Evolutionary conservation across 2,888 invertebrate genomes (phyloP).

Genomic region (Tyria jacobaeae): DNA sequence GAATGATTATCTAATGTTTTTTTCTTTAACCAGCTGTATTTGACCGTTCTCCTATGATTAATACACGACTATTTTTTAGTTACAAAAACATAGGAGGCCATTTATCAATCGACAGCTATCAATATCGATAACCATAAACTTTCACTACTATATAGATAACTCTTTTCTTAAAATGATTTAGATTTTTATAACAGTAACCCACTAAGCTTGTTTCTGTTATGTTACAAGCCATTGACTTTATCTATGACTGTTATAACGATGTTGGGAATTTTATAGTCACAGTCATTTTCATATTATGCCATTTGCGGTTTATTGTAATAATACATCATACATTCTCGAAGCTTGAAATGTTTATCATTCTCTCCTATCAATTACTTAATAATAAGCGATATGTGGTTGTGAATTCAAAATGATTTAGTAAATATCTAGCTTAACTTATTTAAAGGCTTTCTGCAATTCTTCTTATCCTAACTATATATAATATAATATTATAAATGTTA

Average conservation of each 20-base stretch:
- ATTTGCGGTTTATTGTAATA: conserved; percentile 14
- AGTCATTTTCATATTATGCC: conserved; percentile 10
- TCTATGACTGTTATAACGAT: conserved; percentile 9
- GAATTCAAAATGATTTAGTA: neutral
- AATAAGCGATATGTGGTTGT: neutral
- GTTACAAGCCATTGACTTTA: conserved; percentile 16
- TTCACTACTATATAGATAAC: conserved; percentile 9
- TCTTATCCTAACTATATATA: too few species aligned
- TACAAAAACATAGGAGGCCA: neutral
- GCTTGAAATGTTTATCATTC: conserved; percentile 7
- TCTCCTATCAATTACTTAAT: too few species aligned
- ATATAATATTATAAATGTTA: too few species aligned
- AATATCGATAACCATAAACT: conserved; percentile 14
- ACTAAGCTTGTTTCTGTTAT: conserved; percentile 12
- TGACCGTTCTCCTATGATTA: neutral
- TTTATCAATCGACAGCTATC: neutral
- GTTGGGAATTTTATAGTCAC: conserved; percentile 10
- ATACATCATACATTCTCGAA: neutral
- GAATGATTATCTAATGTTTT: too few species aligned
- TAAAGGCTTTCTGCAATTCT: too few species aligned
- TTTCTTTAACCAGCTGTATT: neutral
- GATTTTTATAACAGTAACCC: conserved; percentile 12
- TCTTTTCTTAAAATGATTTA: conserved; percentile 8
- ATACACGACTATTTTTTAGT: neutral
- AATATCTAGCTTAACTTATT: too few species aligned